phyloP scores from a whole-genome alignment of 2,888 invertebrate genomes.

The Lepidocyrtoides sp. region DNA sequence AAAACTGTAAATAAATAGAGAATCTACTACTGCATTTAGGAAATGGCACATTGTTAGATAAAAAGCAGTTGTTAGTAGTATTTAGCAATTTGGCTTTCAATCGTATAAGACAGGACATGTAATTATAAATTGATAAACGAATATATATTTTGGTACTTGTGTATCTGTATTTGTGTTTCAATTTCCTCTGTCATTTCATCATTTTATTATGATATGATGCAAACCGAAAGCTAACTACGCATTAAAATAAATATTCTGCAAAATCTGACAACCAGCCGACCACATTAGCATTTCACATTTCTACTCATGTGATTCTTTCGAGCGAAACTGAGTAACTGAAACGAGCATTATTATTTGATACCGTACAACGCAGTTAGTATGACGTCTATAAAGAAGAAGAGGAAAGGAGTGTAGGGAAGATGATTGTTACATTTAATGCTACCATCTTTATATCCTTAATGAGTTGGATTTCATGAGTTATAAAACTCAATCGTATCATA shows the following conservation, averaged over 20 bases:
- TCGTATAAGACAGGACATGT: slow-evolving; percentile 2
- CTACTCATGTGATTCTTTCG: background rate
- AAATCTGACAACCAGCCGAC: background rate
- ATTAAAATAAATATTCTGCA: background rate
- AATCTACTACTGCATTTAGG: background rate
- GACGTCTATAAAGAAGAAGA: background rate
- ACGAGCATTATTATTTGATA: background rate
- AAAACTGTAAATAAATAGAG: background rate
- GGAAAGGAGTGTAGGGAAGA: background rate
- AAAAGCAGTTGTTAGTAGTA: too few relatives aligned
- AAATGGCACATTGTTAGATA: background rate
- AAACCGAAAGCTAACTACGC: background rate
- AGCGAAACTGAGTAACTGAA: background rate
- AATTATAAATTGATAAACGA: background rate
- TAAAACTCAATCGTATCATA: background rate
- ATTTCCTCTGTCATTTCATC: slow-evolving; percentile 31
- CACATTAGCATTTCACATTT: slow-evolving; percentile 22
- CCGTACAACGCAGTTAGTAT: background rate
- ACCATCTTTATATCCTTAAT: slow-evolving; percentile 13
- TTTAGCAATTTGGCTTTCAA: too few relatives aligned
- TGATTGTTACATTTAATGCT: background rate
- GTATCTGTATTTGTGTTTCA: background rate
- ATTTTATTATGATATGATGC: background rate
- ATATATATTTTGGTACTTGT: background rate
- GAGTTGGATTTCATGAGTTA: slow-evolving; percentile 26